Percentiles rank a stretch among this genome's conserved stretches.
Conservation (phyloP, 2,797 vertebrate genomes). For the Megaceryle alcyon region DNA sequence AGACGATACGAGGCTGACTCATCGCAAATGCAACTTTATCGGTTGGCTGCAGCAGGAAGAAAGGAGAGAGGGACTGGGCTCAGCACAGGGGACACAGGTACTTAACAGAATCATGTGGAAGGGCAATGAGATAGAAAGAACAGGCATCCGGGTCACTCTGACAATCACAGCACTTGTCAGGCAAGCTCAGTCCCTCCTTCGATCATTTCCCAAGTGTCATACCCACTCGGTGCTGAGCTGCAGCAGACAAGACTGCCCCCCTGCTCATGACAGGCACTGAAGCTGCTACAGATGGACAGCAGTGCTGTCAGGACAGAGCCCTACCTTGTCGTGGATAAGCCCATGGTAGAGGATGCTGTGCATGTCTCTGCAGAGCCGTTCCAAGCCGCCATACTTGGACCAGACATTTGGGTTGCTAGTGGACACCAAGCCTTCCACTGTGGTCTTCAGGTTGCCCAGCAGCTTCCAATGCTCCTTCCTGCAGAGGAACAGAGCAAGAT, state of each 20-base stretch:
- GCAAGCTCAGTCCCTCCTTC: not conserved
- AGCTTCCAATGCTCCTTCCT: conserved; percentile 96
- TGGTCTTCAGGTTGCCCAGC: conserved; percentile 93
- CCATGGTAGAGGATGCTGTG: conserved; percentile 94
- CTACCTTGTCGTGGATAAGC: conserved; percentile 91
- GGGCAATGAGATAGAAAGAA: not conserved
- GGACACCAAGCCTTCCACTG: conserved; percentile 94
- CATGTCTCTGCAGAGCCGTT: conserved; percentile 96
- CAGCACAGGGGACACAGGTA: not conserved
- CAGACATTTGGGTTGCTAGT: conserved; percentile 95
- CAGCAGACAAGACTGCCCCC: not conserved
- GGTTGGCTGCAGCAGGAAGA: not conserved
- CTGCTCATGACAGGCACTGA: not conserved
- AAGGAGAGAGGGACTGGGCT: not conserved
- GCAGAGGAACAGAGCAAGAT: conserved; percentile 10
- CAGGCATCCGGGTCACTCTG: not conserved
- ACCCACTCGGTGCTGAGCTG: not conserved
- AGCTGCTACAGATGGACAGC: not conserved
- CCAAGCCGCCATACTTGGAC: conserved; percentile 95
- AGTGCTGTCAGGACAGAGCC: not conserved
- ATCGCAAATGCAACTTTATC: not conserved
- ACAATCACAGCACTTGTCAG: not conserved
- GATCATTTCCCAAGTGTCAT: accelerated
- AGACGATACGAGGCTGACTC: not conserved
- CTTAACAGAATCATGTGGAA: not conserved